A percentile compares a stretch with the other conserved stretches of the same genome.
These are phyloP conservation scores for Anguilla pacifica DNA, from an alignment of 2,797 vertebrate species.

Conservation along the genomic window DNA sequence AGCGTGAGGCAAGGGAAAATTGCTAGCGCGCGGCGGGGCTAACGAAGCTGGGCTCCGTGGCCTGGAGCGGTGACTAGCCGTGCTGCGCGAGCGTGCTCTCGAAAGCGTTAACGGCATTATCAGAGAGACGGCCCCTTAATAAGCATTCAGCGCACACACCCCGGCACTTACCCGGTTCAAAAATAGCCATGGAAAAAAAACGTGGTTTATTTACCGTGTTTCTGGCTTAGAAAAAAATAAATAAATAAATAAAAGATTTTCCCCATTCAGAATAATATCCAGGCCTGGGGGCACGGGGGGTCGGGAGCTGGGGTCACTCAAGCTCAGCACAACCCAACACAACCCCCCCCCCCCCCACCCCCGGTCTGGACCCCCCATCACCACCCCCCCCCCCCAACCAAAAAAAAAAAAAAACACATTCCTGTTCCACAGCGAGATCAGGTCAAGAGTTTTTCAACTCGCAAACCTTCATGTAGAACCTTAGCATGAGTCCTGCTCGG, in stretches of 20 bases:
- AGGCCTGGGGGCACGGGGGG: background rate
- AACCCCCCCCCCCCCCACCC: conserved; percentile 20
- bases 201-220: conserved; percentile 20
- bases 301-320: conserved; percentile 22
- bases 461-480: conserved; percentile 29
- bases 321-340: conserved; percentile 15
- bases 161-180: conserved; percentile 30
- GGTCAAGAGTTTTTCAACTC: conserved; percentile 32
- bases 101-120: conserved; percentile 39
- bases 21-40: background rate
- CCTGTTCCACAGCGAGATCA: conserved; percentile 22
- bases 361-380: background rate
- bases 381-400: background rate
- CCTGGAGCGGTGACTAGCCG: background rate
- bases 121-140: conserved; percentile 29
- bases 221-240: background rate
- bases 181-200: conserved; percentile 47
- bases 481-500: conserved; percentile 48
- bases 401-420: conserved; percentile 8
- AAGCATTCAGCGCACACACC: conserved; percentile 45
- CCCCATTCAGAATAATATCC: conserved; percentile 20
- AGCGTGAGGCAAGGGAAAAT: conserved; percentile 31
- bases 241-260: background rate
- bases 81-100: conserved; percentile 29
- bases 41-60: background rate